Percentiles rank a stretch among this genome's conserved stretches.
phyloP scores from a whole-genome alignment of 2,797 vertebrate species.

The Anas bernieri region DNA sequence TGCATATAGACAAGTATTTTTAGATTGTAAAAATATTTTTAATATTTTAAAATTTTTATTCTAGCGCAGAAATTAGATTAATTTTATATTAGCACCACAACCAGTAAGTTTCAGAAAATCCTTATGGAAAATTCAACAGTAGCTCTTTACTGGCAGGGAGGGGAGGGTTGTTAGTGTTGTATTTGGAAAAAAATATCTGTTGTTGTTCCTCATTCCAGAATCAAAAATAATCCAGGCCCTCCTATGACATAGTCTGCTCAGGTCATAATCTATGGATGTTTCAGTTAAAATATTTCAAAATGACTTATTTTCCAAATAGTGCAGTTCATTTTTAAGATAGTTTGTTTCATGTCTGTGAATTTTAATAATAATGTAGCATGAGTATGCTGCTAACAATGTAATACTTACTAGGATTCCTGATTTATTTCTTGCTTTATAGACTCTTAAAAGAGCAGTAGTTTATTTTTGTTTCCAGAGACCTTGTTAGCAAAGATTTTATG shows the following conservation, averaged over 20 bases:
- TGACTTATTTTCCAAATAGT: background rate
- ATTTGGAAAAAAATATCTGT: background rate
- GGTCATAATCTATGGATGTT: background rate
- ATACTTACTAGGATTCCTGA: background rate
- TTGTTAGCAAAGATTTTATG: conserved; percentile 83
- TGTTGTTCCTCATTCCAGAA: background rate
- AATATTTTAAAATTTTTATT: background rate
- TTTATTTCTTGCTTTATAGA: background rate
- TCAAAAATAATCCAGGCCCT: background rate
- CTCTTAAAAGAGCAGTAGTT: conserved; percentile 3
- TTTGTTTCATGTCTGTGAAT: background rate
- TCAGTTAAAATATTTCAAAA: background rate
- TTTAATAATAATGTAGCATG: background rate
- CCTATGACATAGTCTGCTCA: background rate
- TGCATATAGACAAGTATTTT: background rate
- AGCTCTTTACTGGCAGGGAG: background rate
- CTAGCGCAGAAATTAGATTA: background rate
- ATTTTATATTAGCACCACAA: background rate
- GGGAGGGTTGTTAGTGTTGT: background rate
- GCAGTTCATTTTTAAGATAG: background rate
- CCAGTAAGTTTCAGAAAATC: background rate
- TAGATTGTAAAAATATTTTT: background rate
- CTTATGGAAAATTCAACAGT: background rate
- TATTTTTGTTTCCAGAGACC: conserved; percentile 79
- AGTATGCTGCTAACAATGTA: background rate